Base-by-base conservation (phyloP, 2,113 vertebrate species). In the Nothoprocta pentlandii region DNA sequence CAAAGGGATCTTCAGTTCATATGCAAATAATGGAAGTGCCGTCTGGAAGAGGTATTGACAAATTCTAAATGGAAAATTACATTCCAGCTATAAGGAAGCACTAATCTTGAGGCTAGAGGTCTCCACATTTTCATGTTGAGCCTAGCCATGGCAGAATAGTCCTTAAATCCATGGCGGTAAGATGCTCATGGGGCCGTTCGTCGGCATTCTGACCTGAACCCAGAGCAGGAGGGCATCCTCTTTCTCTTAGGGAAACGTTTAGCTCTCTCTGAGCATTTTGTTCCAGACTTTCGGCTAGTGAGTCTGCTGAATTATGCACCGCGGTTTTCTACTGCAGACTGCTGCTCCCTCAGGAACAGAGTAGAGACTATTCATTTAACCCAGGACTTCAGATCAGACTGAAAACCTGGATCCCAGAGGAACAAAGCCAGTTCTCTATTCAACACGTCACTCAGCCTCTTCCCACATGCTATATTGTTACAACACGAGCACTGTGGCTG, bases 321-420 rank as follows among this genome's bases (percentile, higher is more conserved):
- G 19, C 0, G 19, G 32, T 92, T 97, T 96, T 82, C 80, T 89
- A 73, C 75, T 36, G 74, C 53, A 91, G 95, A 69, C 74, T 85
- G 84, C 39, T 44, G 10, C 34, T 96, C 75, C 89, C 62, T 28
- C 36, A 90, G 90, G 85, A 93, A 84, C 10, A 46, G 36, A 73
- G 69, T 66, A 89, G 86, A 92, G 84, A 87, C 51, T 87, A 51
- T 32, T 95, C 61, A 42, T 92, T 89, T 93, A 94, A 76, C 70
- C 62, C 19, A 81, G 69, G 92, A 77, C 75, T 81, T 44, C 61
- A 89, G 76, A 90, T 94, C 47, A 47, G 1, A 47, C 56, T 67
- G 87, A 81, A 97, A 96, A 95, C 25, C 69, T 93, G 77, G 56
- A 85, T 96, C 64, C 82, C 83, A 93, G 86, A 86, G 89, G 87